Evolutionary conservation across 2,797 vertebrate species (phyloP).

Genomic region (Monodelphis domestica): DNA sequence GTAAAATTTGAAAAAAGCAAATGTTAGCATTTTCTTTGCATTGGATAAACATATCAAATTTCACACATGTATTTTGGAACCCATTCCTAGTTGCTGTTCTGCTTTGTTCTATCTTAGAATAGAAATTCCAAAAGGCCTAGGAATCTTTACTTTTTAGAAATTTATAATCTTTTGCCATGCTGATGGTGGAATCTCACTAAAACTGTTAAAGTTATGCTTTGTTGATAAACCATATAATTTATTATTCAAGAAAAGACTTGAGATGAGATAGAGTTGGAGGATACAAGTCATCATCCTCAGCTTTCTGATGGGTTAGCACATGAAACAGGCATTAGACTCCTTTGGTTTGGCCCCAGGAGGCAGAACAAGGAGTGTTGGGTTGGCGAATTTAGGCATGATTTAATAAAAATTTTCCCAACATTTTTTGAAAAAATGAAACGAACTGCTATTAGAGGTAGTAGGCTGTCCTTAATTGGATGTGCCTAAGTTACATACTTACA

Average conservation of each 20-base stretch:
- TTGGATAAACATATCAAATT: background rate
- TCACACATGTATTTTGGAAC: background rate
- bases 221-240: slow-evolving; percentile 2
- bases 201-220: slow-evolving; percentile 3
- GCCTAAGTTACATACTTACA: background rate
- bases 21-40: background rate
- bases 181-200: background rate
- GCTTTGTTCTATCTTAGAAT: background rate
- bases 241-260: background rate
- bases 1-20: background rate
- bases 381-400: background rate
- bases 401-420: background rate
- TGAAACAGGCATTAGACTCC: background rate
- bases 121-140: background rate
- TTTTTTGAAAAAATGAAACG: background rate
- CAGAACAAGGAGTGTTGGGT: background rate
- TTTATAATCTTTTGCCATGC: background rate
- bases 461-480: background rate
- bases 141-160: background rate
- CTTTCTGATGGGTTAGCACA: background rate
- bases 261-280: background rate
- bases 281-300: background rate
- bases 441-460: background rate
- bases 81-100: background rate
- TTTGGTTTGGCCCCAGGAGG: background rate